These are phyloP conservation scores for Apis florea DNA, from an alignment of 1,140 invertebrate species.

Conservation along the genomic window DNA sequence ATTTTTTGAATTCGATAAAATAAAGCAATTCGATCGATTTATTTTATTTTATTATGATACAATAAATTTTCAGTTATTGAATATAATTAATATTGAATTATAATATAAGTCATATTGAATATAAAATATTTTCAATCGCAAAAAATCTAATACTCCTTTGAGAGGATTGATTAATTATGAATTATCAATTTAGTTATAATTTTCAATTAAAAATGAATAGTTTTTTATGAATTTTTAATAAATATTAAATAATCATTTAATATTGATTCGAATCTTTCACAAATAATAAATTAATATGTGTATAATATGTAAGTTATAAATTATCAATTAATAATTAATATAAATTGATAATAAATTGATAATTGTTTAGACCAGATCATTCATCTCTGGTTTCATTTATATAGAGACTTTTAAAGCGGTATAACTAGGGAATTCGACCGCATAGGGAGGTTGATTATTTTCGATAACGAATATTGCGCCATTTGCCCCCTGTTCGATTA, in stretches of 20 bases:
- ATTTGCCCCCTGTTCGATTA: constrained; percentile 76
- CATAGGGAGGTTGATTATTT: constrained; percentile 76
- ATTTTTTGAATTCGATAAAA: too few relatives aligned
- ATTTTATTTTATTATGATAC: too few relatives aligned
- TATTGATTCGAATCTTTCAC: not conserved
- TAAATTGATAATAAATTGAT: not conserved
- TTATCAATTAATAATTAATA: too few relatives aligned
- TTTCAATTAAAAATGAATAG: not conserved
- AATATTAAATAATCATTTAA: not conserved
- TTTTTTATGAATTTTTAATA: not conserved
- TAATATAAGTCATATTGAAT: too few relatives aligned
- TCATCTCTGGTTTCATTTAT: not conserved
- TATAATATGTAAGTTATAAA: not conserved
- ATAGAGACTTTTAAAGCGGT: constrained; percentile 28
- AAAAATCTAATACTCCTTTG: too few relatives aligned
- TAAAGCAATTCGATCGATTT: too few relatives aligned
- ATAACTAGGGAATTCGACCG: constrained; percentile 64
- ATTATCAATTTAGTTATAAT: not conserved
- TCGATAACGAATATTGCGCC: constrained; percentile 78
- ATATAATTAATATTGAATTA: too few relatives aligned
- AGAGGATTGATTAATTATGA: not conserved
- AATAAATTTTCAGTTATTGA: too few relatives aligned
- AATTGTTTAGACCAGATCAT: not conserved
- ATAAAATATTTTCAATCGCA: too few relatives aligned
- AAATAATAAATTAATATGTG: not conserved